Conservation (phyloP, 30 jellyfish, hydroid and myxozoan genomes). For the Hydractinia symbiolongicarpus region DNA sequence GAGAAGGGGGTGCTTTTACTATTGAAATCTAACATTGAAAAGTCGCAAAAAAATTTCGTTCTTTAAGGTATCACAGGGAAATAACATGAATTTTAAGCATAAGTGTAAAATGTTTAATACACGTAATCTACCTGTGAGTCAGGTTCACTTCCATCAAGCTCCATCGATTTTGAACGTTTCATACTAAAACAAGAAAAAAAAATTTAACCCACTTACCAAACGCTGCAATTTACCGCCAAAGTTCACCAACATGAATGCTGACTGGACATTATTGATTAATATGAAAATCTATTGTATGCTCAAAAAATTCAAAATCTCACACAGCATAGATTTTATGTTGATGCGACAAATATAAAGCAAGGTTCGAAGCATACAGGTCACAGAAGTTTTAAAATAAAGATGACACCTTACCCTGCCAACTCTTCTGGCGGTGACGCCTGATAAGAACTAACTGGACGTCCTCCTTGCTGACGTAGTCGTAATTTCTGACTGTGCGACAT, state of each 20-base stretch:
- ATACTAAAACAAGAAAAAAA: slow-evolving; percentile 2
- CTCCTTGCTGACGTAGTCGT: slow-evolving; percentile 17
- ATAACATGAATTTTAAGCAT: too few relatives aligned
- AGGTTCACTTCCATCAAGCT: slow-evolving; percentile 12
- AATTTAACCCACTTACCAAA: neutral
- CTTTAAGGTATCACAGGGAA: too few relatives aligned
- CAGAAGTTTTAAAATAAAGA: neutral
- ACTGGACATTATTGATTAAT: too few relatives aligned
- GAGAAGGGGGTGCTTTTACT: too few relatives aligned
- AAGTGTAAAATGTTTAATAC: too few relatives aligned
- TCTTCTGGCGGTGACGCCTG: slow-evolving; percentile 30
- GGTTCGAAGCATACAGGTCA: neutral
- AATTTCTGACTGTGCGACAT: neutral
- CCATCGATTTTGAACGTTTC: slow-evolving; percentile 18
- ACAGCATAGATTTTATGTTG: neutral
- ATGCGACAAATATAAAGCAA: neutral
- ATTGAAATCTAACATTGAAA: too few relatives aligned
- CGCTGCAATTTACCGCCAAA: neutral
- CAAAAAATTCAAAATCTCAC: too few relatives aligned
- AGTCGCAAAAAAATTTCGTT: too few relatives aligned
- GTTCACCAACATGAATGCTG: neutral
- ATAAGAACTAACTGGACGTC: slow-evolving; percentile 41
- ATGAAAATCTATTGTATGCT: too few relatives aligned
- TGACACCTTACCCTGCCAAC: slow-evolving; percentile 14
- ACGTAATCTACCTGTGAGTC: neutral